Base-by-base conservation (phyloP, 1,140 invertebrate species). In the Anoplophora glabripennis region DNA sequence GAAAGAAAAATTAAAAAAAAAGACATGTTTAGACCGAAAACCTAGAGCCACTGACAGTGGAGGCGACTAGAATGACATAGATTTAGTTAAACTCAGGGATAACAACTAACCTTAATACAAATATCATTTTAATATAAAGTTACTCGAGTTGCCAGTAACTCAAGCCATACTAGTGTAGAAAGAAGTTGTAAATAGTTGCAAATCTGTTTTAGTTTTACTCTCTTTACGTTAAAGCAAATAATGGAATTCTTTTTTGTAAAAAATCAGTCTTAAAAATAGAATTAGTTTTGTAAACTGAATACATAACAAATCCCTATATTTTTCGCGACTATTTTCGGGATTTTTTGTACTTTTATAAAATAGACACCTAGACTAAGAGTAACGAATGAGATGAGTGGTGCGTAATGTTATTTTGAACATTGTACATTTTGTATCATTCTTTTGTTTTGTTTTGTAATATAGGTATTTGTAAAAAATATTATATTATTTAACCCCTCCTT, bases 311-410 rank as follows among this genome's bases (percentile, higher is more conserved):
- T 70, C 63, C 66, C 63, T 70, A 67, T 66, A 28, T 69, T 67
- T 71, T 61, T 47, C 53, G 63, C 53, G 58, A 63, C 71, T 66
- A 72, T 72, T 70, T 70, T 69, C 68, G 64, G 65, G 68, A 71
- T 69, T 63, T 66, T 71, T 71, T 67, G 60, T 70, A 70, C 66
- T 67, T 72, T 71, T 72, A 67, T 70, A 71, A 45, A 59, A 10
- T 56, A 45, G 41, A 34, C 41, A 17, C 15, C 12, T 40, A 53
- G 35, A 18, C 7, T 55, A 12, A 33, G n/a, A n/a, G 21, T 11
- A n/a, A 7, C n/a, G 34, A 14, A 15, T 35, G 35, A 45, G 14
- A 15, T 54, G 42, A 54, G 15, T 33, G n/a, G 15, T n/a, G n/a
- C 44, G 33, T 11, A 34, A 44, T 18, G 42, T 49, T 34, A 7